These are phyloP conservation scores for Mirza zaza DNA, from an alignment of 2,113 vertebrate genomes.

Conservation along the genomic window DNA sequence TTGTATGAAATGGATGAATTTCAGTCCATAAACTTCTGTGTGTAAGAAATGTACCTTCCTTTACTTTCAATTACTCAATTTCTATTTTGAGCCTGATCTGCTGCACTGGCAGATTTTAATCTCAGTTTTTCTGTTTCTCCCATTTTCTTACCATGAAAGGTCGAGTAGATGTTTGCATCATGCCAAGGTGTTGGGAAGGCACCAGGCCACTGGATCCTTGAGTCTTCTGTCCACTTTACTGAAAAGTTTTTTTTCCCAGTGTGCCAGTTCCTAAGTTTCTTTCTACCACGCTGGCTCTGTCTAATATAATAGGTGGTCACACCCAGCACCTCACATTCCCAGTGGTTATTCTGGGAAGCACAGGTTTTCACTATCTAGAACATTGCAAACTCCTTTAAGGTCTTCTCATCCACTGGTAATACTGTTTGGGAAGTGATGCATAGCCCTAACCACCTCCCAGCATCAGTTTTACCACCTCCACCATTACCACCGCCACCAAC, in stretches of 20 bases:
- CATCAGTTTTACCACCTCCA: background rate
- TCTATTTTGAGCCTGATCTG: background rate
- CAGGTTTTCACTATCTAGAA: background rate
- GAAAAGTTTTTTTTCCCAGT: background rate
- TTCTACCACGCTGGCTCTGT: background rate
- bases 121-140: background rate
- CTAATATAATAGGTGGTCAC: background rate
- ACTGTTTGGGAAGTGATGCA: background rate
- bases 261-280: background rate
- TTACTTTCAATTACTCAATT: background rate
- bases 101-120: background rate
- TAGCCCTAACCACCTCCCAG: background rate
- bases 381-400: background rate
- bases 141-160: background rate
- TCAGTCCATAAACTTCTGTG: background rate
- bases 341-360: background rate
- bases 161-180: background rate
- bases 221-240: background rate
- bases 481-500: background rate
- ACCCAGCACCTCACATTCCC: background rate
- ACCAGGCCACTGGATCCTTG: background rate
- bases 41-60: background rate
- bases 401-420: background rate
- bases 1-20: background rate
- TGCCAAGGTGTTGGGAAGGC: background rate